Evolutionary conservation across 2,797 vertebrate species (phyloP).

Genomic region (Paedocypris micromegethes): DNA sequence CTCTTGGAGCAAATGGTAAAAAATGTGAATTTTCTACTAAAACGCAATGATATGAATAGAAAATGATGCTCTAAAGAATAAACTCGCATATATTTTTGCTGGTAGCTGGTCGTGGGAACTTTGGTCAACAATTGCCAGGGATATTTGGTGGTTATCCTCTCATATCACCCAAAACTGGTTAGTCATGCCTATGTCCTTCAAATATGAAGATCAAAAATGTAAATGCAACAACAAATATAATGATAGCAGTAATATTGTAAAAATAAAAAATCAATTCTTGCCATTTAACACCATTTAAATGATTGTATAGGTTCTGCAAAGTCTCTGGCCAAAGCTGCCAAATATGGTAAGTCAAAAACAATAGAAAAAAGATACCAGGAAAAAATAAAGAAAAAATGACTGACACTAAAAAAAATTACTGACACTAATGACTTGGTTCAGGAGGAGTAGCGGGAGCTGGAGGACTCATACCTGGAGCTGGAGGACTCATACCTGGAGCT

Average conservation of each 20-base stretch:
- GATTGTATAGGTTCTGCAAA: slow-evolving; percentile 54
- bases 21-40: not conserved
- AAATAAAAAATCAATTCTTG: no score
- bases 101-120: slow-evolving; percentile 76
- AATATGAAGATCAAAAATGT: no score
- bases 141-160: slow-evolving; percentile 93
- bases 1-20: slow-evolving; percentile 47
- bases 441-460: slow-evolving; percentile 17
- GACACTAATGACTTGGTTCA: not conserved
- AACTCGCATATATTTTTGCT: slow-evolving; percentile 44
- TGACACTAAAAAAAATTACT: no score
- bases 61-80: not conserved
- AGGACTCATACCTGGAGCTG: slow-evolving; percentile 44
- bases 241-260: no score
- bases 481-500: slow-evolving; percentile 36
- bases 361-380: slow-evolving; percentile 1
- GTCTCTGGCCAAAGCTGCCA: slow-evolving; percentile 66
- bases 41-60: no score
- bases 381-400: not conserved
- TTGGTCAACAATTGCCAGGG: slow-evolving; percentile 79
- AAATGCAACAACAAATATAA: no score
- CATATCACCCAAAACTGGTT: slow-evolving; percentile 90
- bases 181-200: slow-evolving; percentile 34
- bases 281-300: slow-evolving; percentile 43
- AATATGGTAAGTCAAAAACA: slow-evolving; percentile 62